Evolutionary conservation across 2,797 vertebrate species (phyloP), one percentile per base, ranked within the genome.

Genomic region (Catharus ustulatus): DNA sequence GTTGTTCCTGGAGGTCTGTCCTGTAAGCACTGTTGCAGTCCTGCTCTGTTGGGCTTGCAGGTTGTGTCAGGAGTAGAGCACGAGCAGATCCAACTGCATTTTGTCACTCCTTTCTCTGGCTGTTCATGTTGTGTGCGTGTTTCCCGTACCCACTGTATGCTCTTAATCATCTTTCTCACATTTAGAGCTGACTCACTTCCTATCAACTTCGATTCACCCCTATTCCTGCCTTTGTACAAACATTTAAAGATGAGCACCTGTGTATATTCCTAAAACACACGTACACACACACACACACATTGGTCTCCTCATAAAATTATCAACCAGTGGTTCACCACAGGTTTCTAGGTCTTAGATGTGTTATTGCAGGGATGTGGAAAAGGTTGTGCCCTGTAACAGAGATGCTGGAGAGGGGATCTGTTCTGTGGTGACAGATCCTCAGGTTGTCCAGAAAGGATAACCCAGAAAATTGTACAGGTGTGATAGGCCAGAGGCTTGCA

Each of bases 61-160:
- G 14, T 27, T 64, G 20, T n/a, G 34, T 58, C 71, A 36, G 81
- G 45, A 82, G 43, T 5, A 52, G 32, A 49, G 27, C 42, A 86
- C 4, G 15, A 40, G 20, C 26, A 27, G 55, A 55, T 48, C 4
- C 45, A 36, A 15, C 36, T 58, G 55, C 55, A 40, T 38, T 72
- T 80, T 1, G 0, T 40, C 45, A 36, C 16, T 40, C 18, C 12
- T 84, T 68, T 80, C 55, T 27, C 62, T 62, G 64, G 23, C 43
- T 62, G 36, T 20, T 91, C 51, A 5, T 1, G 1, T 2, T 38
- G 66, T 6, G 32, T 38, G 23, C 0, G 0, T 46, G 14, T n/a
- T 89, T 80, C 63, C 62, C 27, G 12, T 32, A 34, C 13, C 27
- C 20, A 6, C 7, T 27, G 3, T 17, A 6, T 61, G 10, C 15